Conservation (phyloP, 1,140 invertebrate species). For the Centruroides sculpturatus region DNA sequence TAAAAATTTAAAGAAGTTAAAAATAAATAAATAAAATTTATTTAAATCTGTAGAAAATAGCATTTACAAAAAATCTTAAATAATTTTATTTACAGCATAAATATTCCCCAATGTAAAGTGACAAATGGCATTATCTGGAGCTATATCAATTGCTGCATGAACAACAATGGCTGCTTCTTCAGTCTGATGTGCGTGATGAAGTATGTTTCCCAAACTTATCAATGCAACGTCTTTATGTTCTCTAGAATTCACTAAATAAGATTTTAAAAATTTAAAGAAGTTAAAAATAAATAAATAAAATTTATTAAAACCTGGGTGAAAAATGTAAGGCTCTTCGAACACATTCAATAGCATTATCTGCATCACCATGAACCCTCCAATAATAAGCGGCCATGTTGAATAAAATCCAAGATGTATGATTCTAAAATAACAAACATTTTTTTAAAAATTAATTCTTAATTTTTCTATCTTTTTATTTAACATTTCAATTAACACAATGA, state of each 20-base stretch:
- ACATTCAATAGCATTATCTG: slow-evolving; percentile 64
- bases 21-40: slow-evolving; percentile 18
- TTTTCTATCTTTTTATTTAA: neutral
- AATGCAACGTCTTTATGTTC: slow-evolving; percentile 61
- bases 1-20: neutral
- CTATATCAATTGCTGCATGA: slow-evolving; percentile 61
- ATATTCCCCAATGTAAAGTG: slow-evolving; percentile 54
- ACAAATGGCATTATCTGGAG: slow-evolving; percentile 48
- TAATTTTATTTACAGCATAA: slow-evolving; percentile 13
- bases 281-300: slow-evolving; percentile 16
- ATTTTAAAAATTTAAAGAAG: neutral
- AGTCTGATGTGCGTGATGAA: slow-evolving; percentile 53
- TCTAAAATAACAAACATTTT: slow-evolving; percentile 28
- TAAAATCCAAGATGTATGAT: slow-evolving; percentile 65
- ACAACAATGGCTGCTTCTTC: slow-evolving; percentile 65
- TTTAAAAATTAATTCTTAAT: neutral
- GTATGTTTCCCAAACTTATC: slow-evolving; percentile 62
- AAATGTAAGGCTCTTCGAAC: slow-evolving; percentile 57
- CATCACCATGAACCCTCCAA: slow-evolving; percentile 65
- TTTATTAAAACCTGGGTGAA: slow-evolving; percentile 45
- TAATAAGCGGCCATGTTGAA: slow-evolving; percentile 71
- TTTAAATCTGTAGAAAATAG: too few relatives aligned
- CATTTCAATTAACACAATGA: neutral
- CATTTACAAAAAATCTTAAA: too few relatives aligned
- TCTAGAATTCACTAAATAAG: slow-evolving; percentile 30